phyloP scores from a whole-genome alignment of 2,797 vertebrate species.

The Pygocentrus nattereri region DNA sequence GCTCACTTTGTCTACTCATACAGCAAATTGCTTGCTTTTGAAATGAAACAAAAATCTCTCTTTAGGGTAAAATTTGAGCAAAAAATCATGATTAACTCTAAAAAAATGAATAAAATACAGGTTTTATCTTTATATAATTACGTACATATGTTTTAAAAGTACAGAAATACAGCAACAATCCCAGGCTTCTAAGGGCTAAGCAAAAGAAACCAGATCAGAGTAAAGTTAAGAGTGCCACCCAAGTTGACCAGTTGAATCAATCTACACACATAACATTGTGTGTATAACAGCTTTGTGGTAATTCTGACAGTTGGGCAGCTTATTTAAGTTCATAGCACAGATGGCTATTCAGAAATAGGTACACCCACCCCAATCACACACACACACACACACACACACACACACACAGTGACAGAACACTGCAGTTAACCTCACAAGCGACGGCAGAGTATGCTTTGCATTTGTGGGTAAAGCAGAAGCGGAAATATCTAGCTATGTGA shows the following conservation, averaged over 20 bases:
- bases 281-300: not conserved
- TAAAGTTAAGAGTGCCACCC: not conserved
- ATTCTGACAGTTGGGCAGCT: conserved; percentile 7
- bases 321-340: not conserved
- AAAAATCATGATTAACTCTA: no score
- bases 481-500: conserved; percentile 9
- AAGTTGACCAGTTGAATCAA: not conserved
- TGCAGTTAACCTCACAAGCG: conserved; percentile 1
- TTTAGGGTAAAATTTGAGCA: no score
- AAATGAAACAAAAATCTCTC: no score
- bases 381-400: not conserved
- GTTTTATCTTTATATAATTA: no score
- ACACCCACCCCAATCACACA: not conserved
- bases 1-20: no score
- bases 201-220: not conserved
- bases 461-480: conserved; percentile 4
- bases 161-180: not conserved
- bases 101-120: no score
- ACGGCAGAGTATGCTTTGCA: not conserved
- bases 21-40: no score
- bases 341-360: conserved; percentile 4
- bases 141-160: no score
- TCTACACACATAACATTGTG: not conserved
- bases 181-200: not conserved
- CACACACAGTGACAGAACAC: not conserved